Evolutionary conservation across 1,140 invertebrate genomes (phyloP).

Genomic region (Drosophila leontia): DNA sequence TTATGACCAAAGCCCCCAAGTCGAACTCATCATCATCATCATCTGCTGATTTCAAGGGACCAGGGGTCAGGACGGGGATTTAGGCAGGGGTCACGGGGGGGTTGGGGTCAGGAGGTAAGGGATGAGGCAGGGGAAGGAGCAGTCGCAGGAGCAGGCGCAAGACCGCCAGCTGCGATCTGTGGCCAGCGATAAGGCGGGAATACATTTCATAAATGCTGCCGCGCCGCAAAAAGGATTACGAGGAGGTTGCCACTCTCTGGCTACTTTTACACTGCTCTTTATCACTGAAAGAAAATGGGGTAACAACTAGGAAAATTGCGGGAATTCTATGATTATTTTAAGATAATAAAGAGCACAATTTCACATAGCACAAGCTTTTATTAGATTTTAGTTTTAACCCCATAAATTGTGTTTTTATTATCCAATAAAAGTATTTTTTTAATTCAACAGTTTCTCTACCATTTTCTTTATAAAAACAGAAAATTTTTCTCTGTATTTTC

Average conservation of each 20-base stretch:
- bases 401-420: no score
- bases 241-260: slow-evolving; percentile 13
- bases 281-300: slow-evolving; percentile 1
- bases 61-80: slow-evolving; percentile 36
- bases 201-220: slow-evolving; percentile 78
- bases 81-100: slow-evolving; percentile 16
- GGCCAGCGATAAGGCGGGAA: slow-evolving; percentile 64
- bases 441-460: no score
- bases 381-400: no score
- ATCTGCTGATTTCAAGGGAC: slow-evolving; percentile 38
- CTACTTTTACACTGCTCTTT: not conserved
- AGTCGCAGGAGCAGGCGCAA: slow-evolving; percentile 35
- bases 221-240: slow-evolving; percentile 72
- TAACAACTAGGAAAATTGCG: not conserved
- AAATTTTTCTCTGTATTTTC: not conserved
- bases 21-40: slow-evolving; percentile 73
- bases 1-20: slow-evolving; percentile 74
- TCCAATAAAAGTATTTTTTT: no score
- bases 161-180: slow-evolving; percentile 64
- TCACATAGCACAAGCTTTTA: not conserved
- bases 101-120: not conserved
- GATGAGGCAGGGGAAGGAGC: not conserved
- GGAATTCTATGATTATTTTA: no score
- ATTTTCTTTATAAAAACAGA: no score
- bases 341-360: no score